These are phyloP conservation scores for Scopus umbretta DNA, from an alignment of 2,113 vertebrate genomes.

Conservation along the genomic window DNA sequence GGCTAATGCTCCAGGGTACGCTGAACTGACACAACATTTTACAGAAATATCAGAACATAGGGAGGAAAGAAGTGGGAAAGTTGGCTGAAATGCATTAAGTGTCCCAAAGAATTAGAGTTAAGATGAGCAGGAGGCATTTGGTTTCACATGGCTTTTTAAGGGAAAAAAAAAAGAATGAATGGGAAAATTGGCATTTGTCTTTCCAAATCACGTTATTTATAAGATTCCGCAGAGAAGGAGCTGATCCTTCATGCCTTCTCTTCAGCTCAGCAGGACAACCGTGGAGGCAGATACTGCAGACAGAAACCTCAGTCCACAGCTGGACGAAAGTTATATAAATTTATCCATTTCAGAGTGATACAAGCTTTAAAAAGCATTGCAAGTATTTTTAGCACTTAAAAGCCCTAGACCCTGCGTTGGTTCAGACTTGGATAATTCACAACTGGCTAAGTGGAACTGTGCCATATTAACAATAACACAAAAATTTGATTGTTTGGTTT, in stretches of 20 bases:
- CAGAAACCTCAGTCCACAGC: background rate
- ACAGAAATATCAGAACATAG: background rate
- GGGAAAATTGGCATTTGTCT: background rate
- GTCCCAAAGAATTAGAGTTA: background rate
- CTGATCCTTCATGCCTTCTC: background rate
- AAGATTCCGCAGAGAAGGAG: background rate
- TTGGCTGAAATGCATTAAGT: background rate
- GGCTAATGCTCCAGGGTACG: background rate
- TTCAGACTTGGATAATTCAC: background rate
- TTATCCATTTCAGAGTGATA: background rate
- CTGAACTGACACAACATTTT: background rate
- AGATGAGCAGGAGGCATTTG: background rate
- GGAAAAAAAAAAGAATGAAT: background rate
- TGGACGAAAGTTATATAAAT: background rate
- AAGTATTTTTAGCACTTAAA: background rate
- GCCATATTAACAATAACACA: background rate
- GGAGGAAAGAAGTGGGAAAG: background rate
- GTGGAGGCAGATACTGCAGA: background rate
- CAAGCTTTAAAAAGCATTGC: background rate
- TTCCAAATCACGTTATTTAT: background rate
- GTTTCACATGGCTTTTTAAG: background rate
- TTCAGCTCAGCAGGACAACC: background rate
- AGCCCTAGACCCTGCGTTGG: background rate
- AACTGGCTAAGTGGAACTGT: background rate
- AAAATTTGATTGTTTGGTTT: background rate